Evolutionary conservation across 2,797 vertebrate genomes (phyloP).

Genomic region (Ceyx erithaca): DNA sequence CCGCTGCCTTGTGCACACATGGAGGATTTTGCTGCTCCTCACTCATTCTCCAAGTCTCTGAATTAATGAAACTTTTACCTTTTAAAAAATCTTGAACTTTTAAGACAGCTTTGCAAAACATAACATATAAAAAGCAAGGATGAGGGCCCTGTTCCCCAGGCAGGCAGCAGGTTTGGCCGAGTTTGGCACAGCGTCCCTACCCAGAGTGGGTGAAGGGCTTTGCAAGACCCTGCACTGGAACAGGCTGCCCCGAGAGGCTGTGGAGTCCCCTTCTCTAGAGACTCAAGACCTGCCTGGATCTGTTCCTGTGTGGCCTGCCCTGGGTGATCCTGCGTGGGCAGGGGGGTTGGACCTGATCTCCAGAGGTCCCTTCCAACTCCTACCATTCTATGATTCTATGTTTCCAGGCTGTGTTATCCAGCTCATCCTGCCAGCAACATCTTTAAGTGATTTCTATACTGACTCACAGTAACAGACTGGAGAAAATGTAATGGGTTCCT

Average conservation of each 20-base stretch:
- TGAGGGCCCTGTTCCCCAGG: rapidly evolving
- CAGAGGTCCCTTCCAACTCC: no score
- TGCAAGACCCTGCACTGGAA: not conserved
- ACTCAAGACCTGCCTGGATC: no score
- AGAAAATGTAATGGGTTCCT: not conserved
- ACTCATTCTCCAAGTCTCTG: not conserved
- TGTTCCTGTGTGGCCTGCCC: no score
- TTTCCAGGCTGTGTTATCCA: not conserved
- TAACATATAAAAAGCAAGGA: rapidly evolving
- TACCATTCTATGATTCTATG: no score
- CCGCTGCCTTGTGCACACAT: rapidly evolving
- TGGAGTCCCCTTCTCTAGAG: no score
- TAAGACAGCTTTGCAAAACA: not conserved
- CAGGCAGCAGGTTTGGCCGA: not conserved
- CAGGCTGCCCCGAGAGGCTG: no score
- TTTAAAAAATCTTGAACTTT: not conserved
- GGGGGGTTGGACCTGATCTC: no score
- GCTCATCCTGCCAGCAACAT: not conserved
- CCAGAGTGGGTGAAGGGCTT: rapidly evolving
- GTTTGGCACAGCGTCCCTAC: not conserved
- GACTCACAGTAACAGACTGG: rapidly evolving
- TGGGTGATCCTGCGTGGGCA: no score
- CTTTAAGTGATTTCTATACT: not conserved
- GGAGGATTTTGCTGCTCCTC: rapidly evolving
- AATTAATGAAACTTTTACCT: rapidly evolving